Percentiles rank a stretch among this genome's conserved stretches.
Evolutionary conservation across 2,113 vertebrate genomes (phyloP).

Genomic region (Crotalus tigris): DNA sequence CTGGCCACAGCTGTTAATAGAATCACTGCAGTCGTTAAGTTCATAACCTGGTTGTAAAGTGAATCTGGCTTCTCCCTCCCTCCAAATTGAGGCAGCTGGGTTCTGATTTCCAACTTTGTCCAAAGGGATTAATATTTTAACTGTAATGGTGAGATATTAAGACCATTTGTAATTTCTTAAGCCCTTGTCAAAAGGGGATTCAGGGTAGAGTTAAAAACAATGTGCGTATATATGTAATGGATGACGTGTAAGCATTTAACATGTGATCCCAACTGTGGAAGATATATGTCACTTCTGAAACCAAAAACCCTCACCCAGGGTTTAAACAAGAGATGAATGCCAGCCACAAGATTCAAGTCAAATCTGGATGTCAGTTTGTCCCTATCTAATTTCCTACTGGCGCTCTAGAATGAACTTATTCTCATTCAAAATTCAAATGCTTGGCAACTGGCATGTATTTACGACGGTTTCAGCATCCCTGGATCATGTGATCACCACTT

Average conservation of each 20-base stretch:
- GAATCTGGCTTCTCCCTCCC: not conserved
- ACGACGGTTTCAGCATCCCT: not conserved
- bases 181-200: not conserved
- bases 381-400: not conserved
- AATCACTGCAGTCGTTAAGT: too few relatives aligned
- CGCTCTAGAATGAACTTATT: not conserved
- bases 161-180: not conserved
- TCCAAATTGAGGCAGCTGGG: not conserved
- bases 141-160: not conserved
- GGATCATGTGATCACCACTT: not conserved
- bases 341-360: not conserved
- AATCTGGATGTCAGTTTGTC: not conserved
- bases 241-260: not conserved
- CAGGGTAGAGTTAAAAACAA: not conserved
- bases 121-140: not conserved
- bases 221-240: not conserved
- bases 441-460: not conserved
- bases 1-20: too few relatives aligned
- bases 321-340: not conserved
- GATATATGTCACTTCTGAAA: not conserved
- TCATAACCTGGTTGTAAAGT: too few relatives aligned
- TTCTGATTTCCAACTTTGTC: not conserved
- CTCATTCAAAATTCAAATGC: not conserved
- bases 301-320: not conserved
- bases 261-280: not conserved